Conservation (phyloP, 2,797 vertebrate species). For the Gymnopithys bicolor region DNA sequence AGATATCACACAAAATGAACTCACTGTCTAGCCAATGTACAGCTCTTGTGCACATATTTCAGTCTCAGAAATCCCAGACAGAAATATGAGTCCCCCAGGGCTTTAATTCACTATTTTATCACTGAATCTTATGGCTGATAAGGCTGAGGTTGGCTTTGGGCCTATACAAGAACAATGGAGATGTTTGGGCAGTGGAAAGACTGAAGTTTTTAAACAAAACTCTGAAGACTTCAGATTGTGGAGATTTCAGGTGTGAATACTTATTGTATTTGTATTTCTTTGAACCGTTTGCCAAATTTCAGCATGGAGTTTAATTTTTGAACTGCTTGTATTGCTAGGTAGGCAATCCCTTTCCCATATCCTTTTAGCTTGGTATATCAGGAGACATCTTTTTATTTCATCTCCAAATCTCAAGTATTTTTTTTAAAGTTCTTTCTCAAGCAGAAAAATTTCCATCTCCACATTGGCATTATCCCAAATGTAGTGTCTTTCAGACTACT, state of each 20-base stretch:
- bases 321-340: neutral
- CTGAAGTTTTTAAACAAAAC: neutral
- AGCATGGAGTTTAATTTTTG: neutral
- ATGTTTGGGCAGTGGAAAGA: neutral
- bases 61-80: slow-evolving; percentile 15
- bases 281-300: neutral
- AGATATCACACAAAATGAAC: neutral
- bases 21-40: slow-evolving; percentile 39
- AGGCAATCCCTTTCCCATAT: neutral
- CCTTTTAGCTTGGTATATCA: neutral
- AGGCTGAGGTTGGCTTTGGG: neutral
- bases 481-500: neutral
- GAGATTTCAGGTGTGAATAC: neutral
- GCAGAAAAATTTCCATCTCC: neutral
- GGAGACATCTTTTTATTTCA: neutral
- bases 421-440: neutral
- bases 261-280: neutral
- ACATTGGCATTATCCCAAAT: neutral
- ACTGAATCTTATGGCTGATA: neutral
- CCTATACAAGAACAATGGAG: neutral
- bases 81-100: neutral
- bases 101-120: slow-evolving; percentile 21
- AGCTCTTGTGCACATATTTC: neutral
- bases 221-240: neutral
- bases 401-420: neutral